Evolutionary conservation across 2,113 vertebrate genomes (phyloP).

Genomic region (Xenotilapia leptura): DNA sequence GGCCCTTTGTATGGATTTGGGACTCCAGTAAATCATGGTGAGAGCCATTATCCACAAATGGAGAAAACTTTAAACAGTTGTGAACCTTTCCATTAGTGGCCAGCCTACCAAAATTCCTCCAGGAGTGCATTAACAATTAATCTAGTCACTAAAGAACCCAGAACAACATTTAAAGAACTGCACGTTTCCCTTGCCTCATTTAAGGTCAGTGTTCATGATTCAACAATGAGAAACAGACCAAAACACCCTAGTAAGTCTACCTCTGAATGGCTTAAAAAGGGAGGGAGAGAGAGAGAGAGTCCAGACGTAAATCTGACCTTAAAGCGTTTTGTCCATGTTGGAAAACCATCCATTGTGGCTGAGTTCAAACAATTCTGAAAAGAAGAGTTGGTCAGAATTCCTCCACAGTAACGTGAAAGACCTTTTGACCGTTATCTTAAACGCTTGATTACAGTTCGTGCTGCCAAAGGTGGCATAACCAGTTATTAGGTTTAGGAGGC

Average conservation of each 20-base stretch:
- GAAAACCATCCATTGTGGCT: neutral
- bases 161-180: neutral
- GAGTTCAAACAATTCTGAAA: neutral
- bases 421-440: neutral
- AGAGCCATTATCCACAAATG: neutral
- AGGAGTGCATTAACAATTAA: neutral
- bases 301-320: neutral
- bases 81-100: neutral
- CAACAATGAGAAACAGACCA: neutral
- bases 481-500: neutral
- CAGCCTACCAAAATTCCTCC: neutral
- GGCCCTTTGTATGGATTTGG: neutral
- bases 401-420: neutral
- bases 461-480: neutral
- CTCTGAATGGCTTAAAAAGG: neutral
- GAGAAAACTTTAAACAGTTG: neutral
- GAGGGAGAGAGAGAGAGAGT: neutral
- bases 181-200: neutral
- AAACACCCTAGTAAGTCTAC: neutral
- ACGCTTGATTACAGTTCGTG: neutral
- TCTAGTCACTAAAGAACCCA: neutral
- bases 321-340: neutral
- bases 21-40: neutral
- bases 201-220: neutral
- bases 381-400: neutral